phyloP scores from a whole-genome alignment of 2,113 vertebrate species.

The Corythornis cristatus region DNA sequence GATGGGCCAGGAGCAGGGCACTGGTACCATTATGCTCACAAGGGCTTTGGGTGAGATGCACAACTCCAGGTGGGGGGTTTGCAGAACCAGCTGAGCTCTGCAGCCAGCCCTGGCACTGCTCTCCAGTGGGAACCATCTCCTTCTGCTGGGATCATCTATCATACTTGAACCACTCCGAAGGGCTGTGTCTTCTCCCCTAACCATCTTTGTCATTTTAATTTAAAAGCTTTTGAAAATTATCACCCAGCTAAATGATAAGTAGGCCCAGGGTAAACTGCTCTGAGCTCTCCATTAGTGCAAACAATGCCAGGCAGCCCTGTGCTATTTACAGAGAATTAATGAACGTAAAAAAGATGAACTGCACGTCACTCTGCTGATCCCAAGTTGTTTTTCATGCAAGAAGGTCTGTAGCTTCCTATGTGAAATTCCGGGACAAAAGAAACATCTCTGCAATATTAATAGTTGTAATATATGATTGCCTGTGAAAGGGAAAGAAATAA shows the following conservation, averaged over 20 bases:
- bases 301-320: slow-evolving; percentile 18
- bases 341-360: slow-evolving; percentile 55
- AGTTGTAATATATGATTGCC: slow-evolving; percentile 46
- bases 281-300: slow-evolving; percentile 47
- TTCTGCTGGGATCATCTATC: slow-evolving; percentile 16
- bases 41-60: background rate
- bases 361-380: background rate
- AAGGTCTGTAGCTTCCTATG: slow-evolving; percentile 35
- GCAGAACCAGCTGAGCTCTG: background rate
- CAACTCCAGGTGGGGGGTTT: background rate
- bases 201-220: slow-evolving; percentile 58
- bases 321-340: slow-evolving; percentile 57
- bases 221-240: slow-evolving; percentile 62
- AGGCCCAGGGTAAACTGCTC: slow-evolving; percentile 37
- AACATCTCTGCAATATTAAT: slow-evolving; percentile 51
- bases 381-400: slow-evolving; percentile 58
- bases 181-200: slow-evolving; percentile 5
- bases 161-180: slow-evolving; percentile 25
- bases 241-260: slow-evolving; percentile 36
- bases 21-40: background rate
- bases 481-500: slow-evolving; percentile 64
- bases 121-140: background rate
- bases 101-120: background rate
- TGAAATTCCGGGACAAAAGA: slow-evolving; percentile 53
- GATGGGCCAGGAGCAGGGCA: accelerated